Evolutionary conservation across 2,888 invertebrate genomes (phyloP).

Genomic region (Encarsia formosa): DNA sequence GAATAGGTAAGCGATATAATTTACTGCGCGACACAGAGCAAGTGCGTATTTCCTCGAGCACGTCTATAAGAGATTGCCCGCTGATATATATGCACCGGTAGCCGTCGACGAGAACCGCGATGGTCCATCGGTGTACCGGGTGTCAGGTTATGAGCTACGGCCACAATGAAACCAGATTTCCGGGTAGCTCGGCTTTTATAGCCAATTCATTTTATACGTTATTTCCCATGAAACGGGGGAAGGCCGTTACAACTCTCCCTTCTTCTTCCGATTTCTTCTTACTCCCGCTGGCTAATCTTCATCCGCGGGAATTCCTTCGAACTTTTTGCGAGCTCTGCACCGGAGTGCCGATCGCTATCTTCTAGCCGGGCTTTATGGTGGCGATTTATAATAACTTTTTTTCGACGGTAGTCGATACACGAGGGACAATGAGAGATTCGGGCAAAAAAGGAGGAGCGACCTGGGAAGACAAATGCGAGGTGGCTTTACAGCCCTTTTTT

Average conservation of each 20-base stretch:
- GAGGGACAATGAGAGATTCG: not conserved
- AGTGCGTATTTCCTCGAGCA: constrained; percentile 29
- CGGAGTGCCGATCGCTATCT: not conserved
- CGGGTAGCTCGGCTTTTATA: constrained; percentile 38
- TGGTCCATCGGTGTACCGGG: constrained; percentile 30
- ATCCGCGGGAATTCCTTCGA: constrained; percentile 6
- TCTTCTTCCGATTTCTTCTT: constrained; percentile 2
- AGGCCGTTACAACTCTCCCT: constrained; percentile 33
- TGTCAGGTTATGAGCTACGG: constrained; percentile 42
- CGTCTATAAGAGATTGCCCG: constrained; percentile 38
- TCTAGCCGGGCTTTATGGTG: not conserved
- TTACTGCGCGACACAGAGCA: constrained; percentile 16
- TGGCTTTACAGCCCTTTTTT: not conserved
- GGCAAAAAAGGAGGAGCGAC: not conserved
- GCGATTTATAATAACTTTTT: too few species aligned
- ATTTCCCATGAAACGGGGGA: constrained; percentile 44
- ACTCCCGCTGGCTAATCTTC: not conserved
- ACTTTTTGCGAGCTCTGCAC: not conserved
- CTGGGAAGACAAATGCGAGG: constrained; percentile 17
- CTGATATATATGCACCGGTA: constrained; percentile 36
- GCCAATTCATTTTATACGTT: constrained; percentile 48
- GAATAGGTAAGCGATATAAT: constrained; percentile 8
- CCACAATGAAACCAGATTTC: constrained; percentile 26
- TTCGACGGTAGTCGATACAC: too few species aligned
- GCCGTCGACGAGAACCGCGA: constrained; percentile 30